Evolutionary conservation across 1,140 invertebrate species (phyloP), one percentile per base, ranked within the genome.

Genomic region (Pseudobourletiella spinata): DNA sequence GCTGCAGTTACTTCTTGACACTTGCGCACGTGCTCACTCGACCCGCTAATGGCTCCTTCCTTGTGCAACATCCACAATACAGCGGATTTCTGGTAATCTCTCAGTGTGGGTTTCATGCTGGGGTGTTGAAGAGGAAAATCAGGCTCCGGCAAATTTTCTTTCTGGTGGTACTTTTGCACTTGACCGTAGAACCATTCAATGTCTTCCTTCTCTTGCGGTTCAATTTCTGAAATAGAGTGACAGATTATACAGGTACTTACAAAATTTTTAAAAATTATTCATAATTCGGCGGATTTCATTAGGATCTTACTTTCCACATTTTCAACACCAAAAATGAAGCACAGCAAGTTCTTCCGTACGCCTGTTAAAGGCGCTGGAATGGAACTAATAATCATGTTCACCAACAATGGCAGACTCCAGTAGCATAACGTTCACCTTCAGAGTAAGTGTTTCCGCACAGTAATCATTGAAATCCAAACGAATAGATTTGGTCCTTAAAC

Each of bases 11-110:
- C n/a, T 39, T 39, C 8, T 11, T n/a, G 32, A n/a, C n/a, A 11
- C 32, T 39, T 39, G 8, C n/a, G 32, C 8, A 39, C n/a, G n/a
- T 39, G 8, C n/a, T 39, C 32, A 39, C 32, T n/a, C 8, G 32
- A 8, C 8, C 8, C 32, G 16, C 24, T 39, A 4, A 58, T 26
- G 16, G n/a, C 30, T 15, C 62, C 56, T 75, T 86, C 84, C 61
- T 78, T 73, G 16, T 72, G 58, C 1, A 87, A 64, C 84, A 89
- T 86, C 86, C 86, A 89, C 30, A 70, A 68, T 0, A 88, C 83
- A 48, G 84, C 84, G 35, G 77, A 67, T 66, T 76, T 72, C 72
- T 88, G 86, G 72, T 88, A 88, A 4, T 77, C 76, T 57, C 86
- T 73, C n/a, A 88, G 72, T 44, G 58, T 65, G 8, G 80, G 80